A percentile compares a stretch with the other conserved stretches of the same genome.
Conservation (phyloP, 2,797 vertebrate genomes). For the Telmatherina bonti region DNA sequence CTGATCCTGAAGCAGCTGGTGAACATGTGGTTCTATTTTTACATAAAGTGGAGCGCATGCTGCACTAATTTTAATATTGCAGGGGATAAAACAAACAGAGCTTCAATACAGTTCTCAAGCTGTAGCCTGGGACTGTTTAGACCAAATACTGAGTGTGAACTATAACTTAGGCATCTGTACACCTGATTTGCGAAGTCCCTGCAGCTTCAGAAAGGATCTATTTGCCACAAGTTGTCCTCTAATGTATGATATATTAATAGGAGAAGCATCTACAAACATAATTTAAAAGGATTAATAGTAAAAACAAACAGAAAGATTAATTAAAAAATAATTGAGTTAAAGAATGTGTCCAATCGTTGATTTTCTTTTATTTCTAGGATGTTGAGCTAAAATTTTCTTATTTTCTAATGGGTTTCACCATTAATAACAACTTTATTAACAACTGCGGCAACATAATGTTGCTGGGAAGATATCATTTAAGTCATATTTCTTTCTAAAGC, state of each 20-base stretch:
- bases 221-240: slow-evolving; percentile 10
- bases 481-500: background rate
- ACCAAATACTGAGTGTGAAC: slow-evolving; percentile 30
- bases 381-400: too few relatives aligned
- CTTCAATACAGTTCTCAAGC: slow-evolving; percentile 37
- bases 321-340: background rate
- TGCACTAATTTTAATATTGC: slow-evolving; percentile 51
- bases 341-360: background rate
- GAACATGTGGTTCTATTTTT: slow-evolving; percentile 59
- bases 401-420: background rate
- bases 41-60: slow-evolving; percentile 43
- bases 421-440: background rate
- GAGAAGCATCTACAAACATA: background rate
- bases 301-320: background rate
- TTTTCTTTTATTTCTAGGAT: too few relatives aligned
- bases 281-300: background rate
- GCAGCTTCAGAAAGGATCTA: slow-evolving; percentile 13
- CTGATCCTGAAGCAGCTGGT: slow-evolving; percentile 52
- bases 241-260: background rate
- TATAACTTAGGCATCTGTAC: slow-evolving; percentile 30
- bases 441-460: background rate
- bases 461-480: background rate
- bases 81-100: slow-evolving; percentile 39
- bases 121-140: slow-evolving; percentile 44
- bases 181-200: slow-evolving; percentile 45